These are phyloP conservation scores for Drosophila anomalata DNA, from an alignment of 2,888 invertebrate genomes.

Conservation along the genomic window DNA sequence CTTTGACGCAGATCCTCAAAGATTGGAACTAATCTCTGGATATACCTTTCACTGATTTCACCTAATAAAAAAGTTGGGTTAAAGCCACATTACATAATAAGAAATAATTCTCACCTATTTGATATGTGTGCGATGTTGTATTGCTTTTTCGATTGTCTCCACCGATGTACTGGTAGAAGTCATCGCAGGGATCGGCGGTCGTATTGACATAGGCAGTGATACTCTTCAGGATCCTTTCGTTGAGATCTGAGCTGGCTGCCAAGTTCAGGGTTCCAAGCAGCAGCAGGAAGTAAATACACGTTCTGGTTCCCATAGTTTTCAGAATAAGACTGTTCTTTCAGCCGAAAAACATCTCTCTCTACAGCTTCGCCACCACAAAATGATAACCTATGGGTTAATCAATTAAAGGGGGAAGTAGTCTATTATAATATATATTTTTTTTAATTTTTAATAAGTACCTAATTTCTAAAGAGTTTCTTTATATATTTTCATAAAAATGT, in stretches of 20 bases:
- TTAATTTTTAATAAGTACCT: no score
- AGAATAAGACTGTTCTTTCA: neutral
- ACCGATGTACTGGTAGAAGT: neutral
- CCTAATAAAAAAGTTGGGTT: neutral
- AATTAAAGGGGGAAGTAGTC: no score
- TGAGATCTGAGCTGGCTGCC: neutral
- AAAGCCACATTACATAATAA: no score
- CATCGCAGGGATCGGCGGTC: neutral
- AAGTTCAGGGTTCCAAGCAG: neutral
- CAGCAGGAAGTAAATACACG: neutral
- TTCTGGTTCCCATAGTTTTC: neutral
- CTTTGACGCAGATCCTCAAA: neutral
- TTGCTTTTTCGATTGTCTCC: neutral
- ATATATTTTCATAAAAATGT: no score
- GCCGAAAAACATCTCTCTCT: neutral
- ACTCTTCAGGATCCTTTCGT: neutral
- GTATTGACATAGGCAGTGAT: neutral
- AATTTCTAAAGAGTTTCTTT: no score
- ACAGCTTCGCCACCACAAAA: neutral
- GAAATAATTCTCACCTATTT: neutral
- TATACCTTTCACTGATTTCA: neutral
- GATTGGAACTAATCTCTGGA: neutral
- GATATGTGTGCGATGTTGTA: neutral
- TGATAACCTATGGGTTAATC: neutral
- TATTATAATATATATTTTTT: no score